A percentile compares a stretch with the other conserved stretches of the same genome.
Evolutionary conservation across 2,797 vertebrate species (phyloP).

Genomic region (Aldrovandia affinis): DNA sequence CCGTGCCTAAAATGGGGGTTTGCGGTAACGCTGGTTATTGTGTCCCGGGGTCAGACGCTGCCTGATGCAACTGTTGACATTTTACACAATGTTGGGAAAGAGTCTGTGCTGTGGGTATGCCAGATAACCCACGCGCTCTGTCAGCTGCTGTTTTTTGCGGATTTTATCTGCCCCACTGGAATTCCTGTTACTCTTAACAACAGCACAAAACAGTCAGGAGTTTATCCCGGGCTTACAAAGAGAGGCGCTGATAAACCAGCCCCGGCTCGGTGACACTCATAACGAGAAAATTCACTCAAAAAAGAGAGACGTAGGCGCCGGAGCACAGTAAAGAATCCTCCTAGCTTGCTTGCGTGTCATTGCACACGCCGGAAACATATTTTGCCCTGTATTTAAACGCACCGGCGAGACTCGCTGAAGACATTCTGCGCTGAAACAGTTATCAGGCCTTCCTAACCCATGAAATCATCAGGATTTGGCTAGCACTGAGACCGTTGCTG

Average conservation of each 20-base stretch:
- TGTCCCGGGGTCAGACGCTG: background rate
- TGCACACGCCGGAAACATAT: constrained; percentile 1
- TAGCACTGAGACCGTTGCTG: constrained; percentile 27
- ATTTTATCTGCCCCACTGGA: constrained; percentile 27
- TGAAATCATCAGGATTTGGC: constrained; percentile 9
- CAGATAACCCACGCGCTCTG: constrained; percentile 33
- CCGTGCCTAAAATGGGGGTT: background rate
- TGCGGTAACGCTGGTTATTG: background rate
- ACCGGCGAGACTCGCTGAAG: background rate
- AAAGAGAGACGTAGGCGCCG: background rate
- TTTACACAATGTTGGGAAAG: constrained; percentile 35
- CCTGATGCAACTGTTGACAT: constrained; percentile 28
- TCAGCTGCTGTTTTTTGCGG: constrained; percentile 30
- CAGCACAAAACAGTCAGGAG: constrained; percentile 23
- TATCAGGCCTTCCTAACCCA: background rate
- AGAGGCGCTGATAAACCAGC: background rate
- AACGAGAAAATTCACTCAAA: constrained; percentile 7
- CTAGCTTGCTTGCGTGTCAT: background rate
- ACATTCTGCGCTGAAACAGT: background rate
- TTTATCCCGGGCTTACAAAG: constrained; percentile 5
- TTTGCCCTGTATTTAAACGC: constrained; percentile 1
- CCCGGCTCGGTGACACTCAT: background rate
- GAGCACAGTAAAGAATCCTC: background rate
- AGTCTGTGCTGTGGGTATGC: background rate
- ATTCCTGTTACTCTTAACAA: constrained; percentile 29